Evolutionary conservation across 1,140 invertebrate species (phyloP), one percentile per base, ranked within the genome.

Genomic region (Bombus pascuorum): DNA sequence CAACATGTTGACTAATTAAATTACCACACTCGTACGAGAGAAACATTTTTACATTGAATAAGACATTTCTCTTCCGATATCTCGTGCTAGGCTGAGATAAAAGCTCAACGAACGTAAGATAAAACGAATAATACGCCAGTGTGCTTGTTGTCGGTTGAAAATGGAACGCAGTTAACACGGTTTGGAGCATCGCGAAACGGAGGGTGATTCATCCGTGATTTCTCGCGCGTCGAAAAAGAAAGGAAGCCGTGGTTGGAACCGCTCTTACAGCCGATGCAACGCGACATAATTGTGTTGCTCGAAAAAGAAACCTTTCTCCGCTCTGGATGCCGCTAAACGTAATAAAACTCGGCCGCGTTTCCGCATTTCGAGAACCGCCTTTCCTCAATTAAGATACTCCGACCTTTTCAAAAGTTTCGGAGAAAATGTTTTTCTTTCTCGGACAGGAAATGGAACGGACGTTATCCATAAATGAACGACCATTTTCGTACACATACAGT

Each of bases 311-410:
- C 78, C 53, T 83, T 73, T 71, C 68, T 77, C 59, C n/a, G 34
- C 68, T 44, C 59, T 82, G 57, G 47, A 65, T 37, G 68, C 76
- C 57, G 72, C n/a, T 77, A 62, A 65, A 28, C n/a, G 42, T 28
- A 77, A 62, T 79, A 62, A 70, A 57, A 65, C 37, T n/a, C n/a
- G 65, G 66, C 44, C 59, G 5, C 18, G 34, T 74, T 89, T 90
- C 62, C 81, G 85, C 2, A 28, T 73, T 87, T 87, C 44, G 62
- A 66, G 44, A 9, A 18, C 62, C 15, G 5, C 12, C 68, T 89
- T 78, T 44, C 57, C 85, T 32, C 81, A 70, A 87, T 89, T 79
- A 70, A 75, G 85, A 90, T 90, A 89, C 85, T 68, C 13, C 39
- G 32, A 86, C 28, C 59, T 28, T 53, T 70, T 70, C 65, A 42